Percentiles rank a stretch among this genome's conserved stretches.
Conservation (phyloP, 2,797 vertebrate species). For the Nannoperca australis region DNA sequence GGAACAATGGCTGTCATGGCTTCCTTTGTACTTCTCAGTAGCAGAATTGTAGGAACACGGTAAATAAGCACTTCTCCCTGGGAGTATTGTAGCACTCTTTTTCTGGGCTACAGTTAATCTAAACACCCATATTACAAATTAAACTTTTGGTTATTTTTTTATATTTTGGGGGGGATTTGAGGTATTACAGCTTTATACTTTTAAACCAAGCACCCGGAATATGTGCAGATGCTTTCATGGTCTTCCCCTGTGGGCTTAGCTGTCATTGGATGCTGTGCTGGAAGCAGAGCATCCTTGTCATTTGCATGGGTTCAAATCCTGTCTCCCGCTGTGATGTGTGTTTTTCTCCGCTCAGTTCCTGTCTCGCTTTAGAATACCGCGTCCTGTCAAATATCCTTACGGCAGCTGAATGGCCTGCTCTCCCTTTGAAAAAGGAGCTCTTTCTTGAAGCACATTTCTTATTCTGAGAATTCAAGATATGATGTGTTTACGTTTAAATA, state of each 20-base stretch:
- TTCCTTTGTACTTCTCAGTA: neutral
- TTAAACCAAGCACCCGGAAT: conserved; percentile 24
- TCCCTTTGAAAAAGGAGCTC: neutral
- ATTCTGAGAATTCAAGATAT: neutral
- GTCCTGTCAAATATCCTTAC: conserved; percentile 26
- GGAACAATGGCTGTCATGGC: neutral
- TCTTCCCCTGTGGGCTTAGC: conserved; percentile 31
- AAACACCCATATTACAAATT: conserved; percentile 45
- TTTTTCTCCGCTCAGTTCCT: conserved; percentile 28
- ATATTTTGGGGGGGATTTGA: conserved; percentile 9
- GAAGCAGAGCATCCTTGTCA: conserved; percentile 24
- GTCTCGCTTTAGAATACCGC: conserved; percentile 7
- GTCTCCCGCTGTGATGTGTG: conserved; percentile 54
- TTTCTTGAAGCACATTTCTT: conserved; percentile 6
- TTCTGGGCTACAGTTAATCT: conserved; percentile 14
- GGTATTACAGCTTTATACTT: conserved; percentile 33
- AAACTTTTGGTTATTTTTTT: conserved; percentile 21
- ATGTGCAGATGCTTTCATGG: conserved; percentile 47
- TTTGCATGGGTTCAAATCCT: conserved; percentile 31
- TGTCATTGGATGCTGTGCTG: conserved; percentile 34
- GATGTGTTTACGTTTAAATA: neutral
- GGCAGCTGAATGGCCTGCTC: neutral
- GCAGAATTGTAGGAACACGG: neutral
- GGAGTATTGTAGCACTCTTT: neutral
- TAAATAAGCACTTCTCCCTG: conserved; percentile 8